Conservation (phyloP, 2,888 invertebrate species). For the Empis livida region DNA sequence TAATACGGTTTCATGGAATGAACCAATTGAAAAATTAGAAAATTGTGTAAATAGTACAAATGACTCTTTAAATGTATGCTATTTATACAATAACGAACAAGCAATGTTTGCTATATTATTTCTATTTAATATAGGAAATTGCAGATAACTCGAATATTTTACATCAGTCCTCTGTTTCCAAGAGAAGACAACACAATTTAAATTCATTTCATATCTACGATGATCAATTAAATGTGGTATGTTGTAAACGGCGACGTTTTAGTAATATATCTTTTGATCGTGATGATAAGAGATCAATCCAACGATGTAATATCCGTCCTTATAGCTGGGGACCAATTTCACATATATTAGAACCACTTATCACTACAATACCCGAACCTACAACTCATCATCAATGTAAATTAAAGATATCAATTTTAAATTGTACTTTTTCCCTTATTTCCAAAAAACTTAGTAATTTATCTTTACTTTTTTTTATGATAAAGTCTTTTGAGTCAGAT, state of each 20-base stretch:
- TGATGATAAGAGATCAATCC: constrained; percentile 19
- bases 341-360: constrained; percentile 52
- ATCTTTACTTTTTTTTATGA: no score
- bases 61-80: no score
- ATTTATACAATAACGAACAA: no score
- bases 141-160: not conserved
- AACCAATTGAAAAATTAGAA: constrained; percentile 26
- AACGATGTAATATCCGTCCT: constrained; percentile 19
- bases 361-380: constrained; percentile 55
- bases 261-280: constrained; percentile 26
- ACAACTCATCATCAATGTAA: constrained; percentile 88
- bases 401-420: constrained; percentile 12
- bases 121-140: not conserved
- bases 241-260: constrained; percentile 15
- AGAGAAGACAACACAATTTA: no score
- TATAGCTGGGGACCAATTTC: constrained; percentile 36
- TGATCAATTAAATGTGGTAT: no score
- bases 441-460: no score
- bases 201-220: no score
- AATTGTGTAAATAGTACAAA: constrained; percentile 9
- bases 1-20: constrained; percentile 36
- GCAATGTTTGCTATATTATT: not conserved
- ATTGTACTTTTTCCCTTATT: no score
- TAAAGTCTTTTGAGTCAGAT: no score
- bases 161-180: no score